A percentile compares a stretch with the other conserved stretches of the same genome.
Conservation (phyloP, 2,888 invertebrate species). For the Nomada goodeniana region DNA sequence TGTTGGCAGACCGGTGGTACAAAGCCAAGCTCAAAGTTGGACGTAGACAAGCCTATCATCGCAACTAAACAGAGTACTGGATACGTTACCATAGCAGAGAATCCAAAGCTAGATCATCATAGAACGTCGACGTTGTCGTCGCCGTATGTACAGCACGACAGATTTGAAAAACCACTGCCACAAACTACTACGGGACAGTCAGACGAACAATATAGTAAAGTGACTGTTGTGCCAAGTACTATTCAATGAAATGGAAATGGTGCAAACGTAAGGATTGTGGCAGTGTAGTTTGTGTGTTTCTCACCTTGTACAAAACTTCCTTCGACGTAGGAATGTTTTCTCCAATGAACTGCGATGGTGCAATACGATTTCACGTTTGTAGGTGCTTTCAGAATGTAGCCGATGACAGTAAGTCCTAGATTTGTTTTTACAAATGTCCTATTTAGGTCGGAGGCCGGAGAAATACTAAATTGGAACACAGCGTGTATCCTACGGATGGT, state of each 20-base stretch:
- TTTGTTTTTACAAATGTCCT: constrained; percentile 39
- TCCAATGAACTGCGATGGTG: constrained; percentile 47
- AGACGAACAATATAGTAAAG: constrained; percentile 81
- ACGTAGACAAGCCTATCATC: constrained; percentile 50
- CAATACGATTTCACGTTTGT: constrained; percentile 58
- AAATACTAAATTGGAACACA: constrained; percentile 19
- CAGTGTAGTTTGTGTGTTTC: constrained; percentile 44
- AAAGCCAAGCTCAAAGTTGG: constrained; percentile 39
- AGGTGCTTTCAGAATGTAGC: constrained; percentile 55
- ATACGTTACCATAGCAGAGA: constrained; percentile 77
- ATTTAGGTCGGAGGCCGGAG: constrained; percentile 26
- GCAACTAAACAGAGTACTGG: constrained; percentile 66
- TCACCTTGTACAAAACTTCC: constrained; percentile 31
- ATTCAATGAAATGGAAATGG: constrained; percentile 71
- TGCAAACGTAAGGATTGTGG: constrained; percentile 37
- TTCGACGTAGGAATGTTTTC: constrained; percentile 18
- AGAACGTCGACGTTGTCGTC: constrained; percentile 48
- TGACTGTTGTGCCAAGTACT: constrained; percentile 78
- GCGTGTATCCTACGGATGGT: neutral
- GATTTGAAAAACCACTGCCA: constrained; percentile 70
- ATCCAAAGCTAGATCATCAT: constrained; percentile 65
- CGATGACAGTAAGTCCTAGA: constrained; percentile 30
- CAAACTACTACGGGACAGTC: constrained; percentile 55
- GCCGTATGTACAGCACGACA: constrained; percentile 73
- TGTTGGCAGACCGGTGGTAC: constrained; percentile 66